phyloP scores from a whole-genome alignment of 2,888 invertebrate genomes.

The Erynnis tages region DNA sequence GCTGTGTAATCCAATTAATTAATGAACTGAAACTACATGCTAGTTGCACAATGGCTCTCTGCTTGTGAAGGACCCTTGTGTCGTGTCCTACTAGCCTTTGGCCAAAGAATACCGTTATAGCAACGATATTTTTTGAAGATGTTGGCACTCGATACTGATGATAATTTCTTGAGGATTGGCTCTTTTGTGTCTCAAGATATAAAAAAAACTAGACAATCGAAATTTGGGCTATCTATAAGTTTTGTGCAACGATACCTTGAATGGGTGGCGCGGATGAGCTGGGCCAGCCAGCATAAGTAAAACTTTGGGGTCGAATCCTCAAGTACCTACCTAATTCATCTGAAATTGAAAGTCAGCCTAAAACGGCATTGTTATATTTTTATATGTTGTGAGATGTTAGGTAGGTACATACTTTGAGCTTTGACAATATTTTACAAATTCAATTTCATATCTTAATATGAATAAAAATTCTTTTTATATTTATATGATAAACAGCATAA shows the following conservation, averaged over 20 bases:
- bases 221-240: neutral
- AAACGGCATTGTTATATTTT: too few relatives aligned
- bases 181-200: neutral
- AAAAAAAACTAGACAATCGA: neutral
- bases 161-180: neutral
- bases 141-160: neutral
- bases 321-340: too few relatives aligned
- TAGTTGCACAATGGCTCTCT: slow-evolving; percentile 47
- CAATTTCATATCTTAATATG: too few relatives aligned
- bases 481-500: too few relatives aligned
- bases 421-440: too few relatives aligned
- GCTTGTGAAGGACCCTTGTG: slow-evolving; percentile 18
- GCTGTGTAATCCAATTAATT: slow-evolving; percentile 72
- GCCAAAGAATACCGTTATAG: slow-evolving; percentile 12
- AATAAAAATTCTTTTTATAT: too few relatives aligned
- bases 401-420: too few relatives aligned
- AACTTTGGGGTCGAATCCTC: too few relatives aligned
- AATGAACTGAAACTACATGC: slow-evolving; percentile 60
- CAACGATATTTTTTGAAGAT: neutral
- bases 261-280: too few relatives aligned
- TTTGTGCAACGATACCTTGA: neutral
- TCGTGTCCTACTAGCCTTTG: slow-evolving; percentile 8
- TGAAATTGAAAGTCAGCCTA: too few relatives aligned
- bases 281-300: too few relatives aligned
- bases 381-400: too few relatives aligned